Evolutionary conservation across 2,797 vertebrate species (phyloP), one percentile per base, ranked within the genome.

Genomic region (Picus viridis): DNA sequence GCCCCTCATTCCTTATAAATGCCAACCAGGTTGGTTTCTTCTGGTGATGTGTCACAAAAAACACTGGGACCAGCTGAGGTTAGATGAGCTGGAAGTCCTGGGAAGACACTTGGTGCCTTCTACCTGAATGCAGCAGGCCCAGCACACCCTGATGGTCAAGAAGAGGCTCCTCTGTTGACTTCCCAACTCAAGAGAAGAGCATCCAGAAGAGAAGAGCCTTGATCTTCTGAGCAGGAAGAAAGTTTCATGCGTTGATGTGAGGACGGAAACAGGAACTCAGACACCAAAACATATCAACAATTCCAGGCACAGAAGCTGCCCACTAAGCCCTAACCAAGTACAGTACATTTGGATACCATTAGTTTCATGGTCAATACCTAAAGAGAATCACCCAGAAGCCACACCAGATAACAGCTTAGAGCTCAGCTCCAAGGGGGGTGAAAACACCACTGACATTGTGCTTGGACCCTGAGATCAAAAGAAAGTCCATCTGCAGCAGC

Each of bases 41-140:
- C 65, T 56, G 22, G 19, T 65, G 13, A 56, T 5, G 3, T 0
- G 0, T 39, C 27, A 64, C 26, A 78, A 63, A 11, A 27, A 22
- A 29, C 29, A 10, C 23, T 19, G 23, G 27, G 30, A 70, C 11
- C 24, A 34, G 29, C 1, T 68, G 19, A 84, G 62, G 71, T 54
- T 6, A 10, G 22, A 63, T 0, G 3, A 43, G 30, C 16, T 39
- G 12, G 32, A 69, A 58, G 19, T 36, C n/a, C 36, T 24, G 11
- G 5, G 9, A 34, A 34, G 20, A 56, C 12, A 36, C 12, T 13
- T 75, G 41, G 26, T 43, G 14, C 19, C 57, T 64, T 47, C 22
- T 26, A 26, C 22, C 11, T 13, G 30, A 32, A 24, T 1, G 6
- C 39, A 22, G 39, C 0, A 0, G 16, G 8, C 4, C 59, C 54